phyloP scores from a whole-genome alignment of 2,888 invertebrate species.

The Epirrhoe alternata region DNA sequence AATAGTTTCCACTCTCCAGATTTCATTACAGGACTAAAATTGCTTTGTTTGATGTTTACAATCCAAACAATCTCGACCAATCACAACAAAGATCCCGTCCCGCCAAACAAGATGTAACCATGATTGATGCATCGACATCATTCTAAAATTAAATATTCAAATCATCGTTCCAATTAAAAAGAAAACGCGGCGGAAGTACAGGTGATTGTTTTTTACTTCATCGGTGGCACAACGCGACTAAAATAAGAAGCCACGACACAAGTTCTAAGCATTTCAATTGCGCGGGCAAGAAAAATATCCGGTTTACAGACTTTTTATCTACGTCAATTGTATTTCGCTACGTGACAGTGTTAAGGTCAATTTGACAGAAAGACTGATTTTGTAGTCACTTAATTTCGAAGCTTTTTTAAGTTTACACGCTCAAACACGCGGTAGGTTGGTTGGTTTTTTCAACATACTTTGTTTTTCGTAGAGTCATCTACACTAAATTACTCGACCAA shows the following conservation, averaged over 20 bases:
- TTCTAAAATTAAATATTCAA: slow-evolving; percentile 61
- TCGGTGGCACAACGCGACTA: slow-evolving; percentile 32
- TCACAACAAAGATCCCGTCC: slow-evolving; percentile 42
- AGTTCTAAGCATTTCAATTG: slow-evolving; percentile 36
- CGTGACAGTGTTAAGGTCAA: slow-evolving; percentile 74
- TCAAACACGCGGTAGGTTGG: slow-evolving; percentile 76
- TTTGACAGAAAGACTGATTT: slow-evolving; percentile 64
- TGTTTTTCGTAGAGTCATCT: slow-evolving; percentile 50
- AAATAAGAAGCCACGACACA: slow-evolving; percentile 39
- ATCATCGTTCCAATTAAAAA: slow-evolving; percentile 60
- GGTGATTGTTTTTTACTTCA: slow-evolving; percentile 55
- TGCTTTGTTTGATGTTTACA: slow-evolving; percentile 15
- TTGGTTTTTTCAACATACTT: slow-evolving; percentile 51
- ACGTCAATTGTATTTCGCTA: slow-evolving; percentile 58
- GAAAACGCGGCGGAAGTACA: slow-evolving; percentile 64
- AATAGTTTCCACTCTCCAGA: slow-evolving; percentile 1
- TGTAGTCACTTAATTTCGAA: slow-evolving; percentile 28
- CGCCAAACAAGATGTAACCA: slow-evolving; percentile 46
- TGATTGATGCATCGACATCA: slow-evolving; percentile 49
- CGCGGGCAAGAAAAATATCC: slow-evolving; percentile 39
- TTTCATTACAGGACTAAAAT: slow-evolving; percentile 4
- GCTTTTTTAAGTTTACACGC: slow-evolving; percentile 56
- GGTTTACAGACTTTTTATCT: slow-evolving; percentile 52
- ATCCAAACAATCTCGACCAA: slow-evolving; percentile 21
- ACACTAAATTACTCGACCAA: slow-evolving; percentile 53